A percentile compares a stretch with the other conserved stretches of the same genome.
phyloP scores from a whole-genome alignment of 2,797 vertebrate genomes.

The Peromyscus melanophrys region DNA sequence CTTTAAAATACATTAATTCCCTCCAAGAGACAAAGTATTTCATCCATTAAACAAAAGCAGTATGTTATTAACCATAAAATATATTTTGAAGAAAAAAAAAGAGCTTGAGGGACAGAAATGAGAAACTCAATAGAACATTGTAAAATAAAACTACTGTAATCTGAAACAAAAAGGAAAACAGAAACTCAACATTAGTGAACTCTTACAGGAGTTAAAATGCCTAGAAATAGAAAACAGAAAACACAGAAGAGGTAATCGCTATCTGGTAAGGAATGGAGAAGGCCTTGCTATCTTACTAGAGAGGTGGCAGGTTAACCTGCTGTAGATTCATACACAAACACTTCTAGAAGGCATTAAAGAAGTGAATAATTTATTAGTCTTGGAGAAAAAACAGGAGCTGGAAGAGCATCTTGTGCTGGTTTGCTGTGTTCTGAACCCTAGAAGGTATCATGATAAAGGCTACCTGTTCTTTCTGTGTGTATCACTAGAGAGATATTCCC shows the following conservation, averaged over 20 bases:
- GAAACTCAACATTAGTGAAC: background rate
- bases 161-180: slow-evolving; percentile 18
- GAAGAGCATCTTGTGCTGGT: background rate
- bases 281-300: background rate
- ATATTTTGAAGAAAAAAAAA: slow-evolving; percentile 35
- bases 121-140: background rate
- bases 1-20: slow-evolving; percentile 29
- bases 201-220: background rate
- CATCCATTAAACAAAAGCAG: background rate
- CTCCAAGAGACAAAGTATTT: slow-evolving; percentile 36
- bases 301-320: background rate
- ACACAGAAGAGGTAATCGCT: background rate
- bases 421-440: background rate
- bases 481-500: background rate
- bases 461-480: background rate
- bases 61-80: slow-evolving; percentile 19
- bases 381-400: background rate
- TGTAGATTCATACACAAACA: background rate
- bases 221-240: background rate
- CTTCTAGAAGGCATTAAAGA: background rate
- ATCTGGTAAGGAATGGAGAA: background rate
- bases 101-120: background rate
- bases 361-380: background rate
- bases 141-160: slow-evolving; percentile 5
- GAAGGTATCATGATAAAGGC: background rate